Evolutionary conservation across 2,888 invertebrate genomes (phyloP), one percentile per base, ranked within the genome.

Genomic region (Teleogryllus oceanicus): DNA sequence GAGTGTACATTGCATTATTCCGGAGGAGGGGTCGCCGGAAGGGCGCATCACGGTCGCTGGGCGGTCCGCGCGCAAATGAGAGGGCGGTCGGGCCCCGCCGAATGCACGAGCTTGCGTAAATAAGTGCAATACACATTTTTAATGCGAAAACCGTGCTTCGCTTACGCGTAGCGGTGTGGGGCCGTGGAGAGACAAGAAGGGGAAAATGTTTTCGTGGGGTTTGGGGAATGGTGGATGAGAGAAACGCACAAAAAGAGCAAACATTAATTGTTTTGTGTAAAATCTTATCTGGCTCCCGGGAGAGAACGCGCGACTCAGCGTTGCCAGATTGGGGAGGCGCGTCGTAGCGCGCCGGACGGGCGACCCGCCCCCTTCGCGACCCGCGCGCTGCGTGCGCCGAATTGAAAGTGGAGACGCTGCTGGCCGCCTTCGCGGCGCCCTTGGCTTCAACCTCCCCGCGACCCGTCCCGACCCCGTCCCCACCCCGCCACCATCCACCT

Each of bases 261-360:
- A 62, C 62, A 62, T 62, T 62, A 62, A 62, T 62, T 62, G 62
- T 62, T 62, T 62, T 62, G 62, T 62, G 62, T 62, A 62, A 62
- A 62, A 62, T 62, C 62, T 62, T 62, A 62, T 62, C 62, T 13
- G 13, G 62, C 62, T 62, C 62, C 62, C 62, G 4, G n/a, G 62
- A 62, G 62, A 62, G 3, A 37, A n/a, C n/a, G 62, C 62, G 62
- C n/a, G 62, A 16, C 62, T 16, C n/a, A 18, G 16, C n/a, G 62
- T 62, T 62, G 16, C 62, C 62, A 62, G 62, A 62, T 62, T 62
- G 62, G 62, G 62, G 62, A 62, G 16, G 16, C 62, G 13, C 13
- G 18, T 18, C 16, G 18, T 18, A 18, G 62, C 10, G 62, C 10
- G 24, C 3, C 24, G 24, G 24, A 0, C 2, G 24, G 5, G 4